Percentiles rank a stretch among this genome's conserved stretches.
Evolutionary conservation across 1,140 invertebrate genomes (phyloP).

Genomic region (Leptonema lineaticorne): DNA sequence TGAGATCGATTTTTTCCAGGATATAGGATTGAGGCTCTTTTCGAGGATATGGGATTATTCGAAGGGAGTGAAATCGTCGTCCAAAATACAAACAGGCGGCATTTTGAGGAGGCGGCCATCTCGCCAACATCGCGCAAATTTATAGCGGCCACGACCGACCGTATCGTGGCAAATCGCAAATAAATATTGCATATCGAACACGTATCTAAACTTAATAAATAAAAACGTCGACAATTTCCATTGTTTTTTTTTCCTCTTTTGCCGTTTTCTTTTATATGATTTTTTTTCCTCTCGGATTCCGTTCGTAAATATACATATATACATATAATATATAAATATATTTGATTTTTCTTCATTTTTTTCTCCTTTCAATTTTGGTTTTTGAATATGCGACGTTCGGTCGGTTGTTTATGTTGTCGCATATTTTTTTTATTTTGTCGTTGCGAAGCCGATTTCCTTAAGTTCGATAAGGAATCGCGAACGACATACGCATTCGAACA

Average conservation of each 20-base stretch:
- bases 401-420: not conserved
- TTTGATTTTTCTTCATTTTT: not conserved
- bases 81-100: constrained; percentile 29
- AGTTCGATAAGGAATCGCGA: not conserved
- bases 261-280: constrained; percentile 25
- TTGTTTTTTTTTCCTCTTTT: constrained; percentile 30
- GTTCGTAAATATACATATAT: not conserved
- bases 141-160: constrained; percentile 32
- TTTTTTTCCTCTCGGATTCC: constrained; percentile 28
- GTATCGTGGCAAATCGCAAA: constrained; percentile 39
- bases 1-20: too few relatives aligned
- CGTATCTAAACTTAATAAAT: constrained; percentile 41
- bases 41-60: not conserved
- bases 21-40: not conserved
- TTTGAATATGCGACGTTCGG: not conserved
- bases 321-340: not conserved
- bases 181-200: constrained; percentile 42
- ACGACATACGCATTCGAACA: not conserved
- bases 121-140: constrained; percentile 32
- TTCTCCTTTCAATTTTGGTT: too few relatives aligned
- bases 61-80: constrained; percentile 12
- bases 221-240: constrained; percentile 37
- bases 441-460: not conserved
- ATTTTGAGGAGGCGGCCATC: constrained; percentile 22
- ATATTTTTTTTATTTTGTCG: not conserved